Conservation (phyloP, 2,113 vertebrate species). For the Tringa solitaria region DNA sequence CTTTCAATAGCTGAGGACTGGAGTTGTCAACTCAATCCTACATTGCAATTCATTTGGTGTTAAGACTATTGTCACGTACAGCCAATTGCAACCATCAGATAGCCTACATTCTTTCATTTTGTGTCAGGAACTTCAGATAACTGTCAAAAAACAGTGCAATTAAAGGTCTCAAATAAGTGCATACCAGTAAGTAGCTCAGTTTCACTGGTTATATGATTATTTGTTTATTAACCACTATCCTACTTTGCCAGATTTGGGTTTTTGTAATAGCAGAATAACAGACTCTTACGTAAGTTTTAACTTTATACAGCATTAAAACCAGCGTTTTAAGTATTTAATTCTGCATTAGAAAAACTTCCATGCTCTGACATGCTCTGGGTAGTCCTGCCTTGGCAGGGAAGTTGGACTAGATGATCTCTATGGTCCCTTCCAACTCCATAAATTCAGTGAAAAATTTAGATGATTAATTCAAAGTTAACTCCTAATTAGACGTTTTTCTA, state of each 20-base stretch:
- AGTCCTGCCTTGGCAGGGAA: no score
- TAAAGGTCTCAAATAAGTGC: neutral
- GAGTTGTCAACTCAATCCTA: neutral
- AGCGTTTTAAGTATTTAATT: neutral
- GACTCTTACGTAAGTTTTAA: neutral
- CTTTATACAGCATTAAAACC: neutral
- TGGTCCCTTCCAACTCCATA: no score
- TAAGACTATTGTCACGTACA: neutral
- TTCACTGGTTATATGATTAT: neutral
- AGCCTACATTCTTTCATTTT: neutral
- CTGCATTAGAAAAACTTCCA: neutral
- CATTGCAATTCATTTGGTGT: neutral
- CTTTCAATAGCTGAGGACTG: neutral
- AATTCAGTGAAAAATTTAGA: no score
- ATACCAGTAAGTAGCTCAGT: neutral
- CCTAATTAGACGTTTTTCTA: neutral
- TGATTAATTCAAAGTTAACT: neutral
- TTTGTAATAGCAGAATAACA: neutral
- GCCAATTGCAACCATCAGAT: neutral
- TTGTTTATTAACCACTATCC: neutral
- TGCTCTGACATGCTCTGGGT: no score
- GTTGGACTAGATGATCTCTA: no score
- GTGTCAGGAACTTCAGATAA: neutral
- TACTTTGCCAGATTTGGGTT: neutral
- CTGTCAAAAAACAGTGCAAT: neutral